These are phyloP conservation scores for Centrocercus urophasianus DNA, from an alignment of 2,113 vertebrate species.

Conservation along the genomic window DNA sequence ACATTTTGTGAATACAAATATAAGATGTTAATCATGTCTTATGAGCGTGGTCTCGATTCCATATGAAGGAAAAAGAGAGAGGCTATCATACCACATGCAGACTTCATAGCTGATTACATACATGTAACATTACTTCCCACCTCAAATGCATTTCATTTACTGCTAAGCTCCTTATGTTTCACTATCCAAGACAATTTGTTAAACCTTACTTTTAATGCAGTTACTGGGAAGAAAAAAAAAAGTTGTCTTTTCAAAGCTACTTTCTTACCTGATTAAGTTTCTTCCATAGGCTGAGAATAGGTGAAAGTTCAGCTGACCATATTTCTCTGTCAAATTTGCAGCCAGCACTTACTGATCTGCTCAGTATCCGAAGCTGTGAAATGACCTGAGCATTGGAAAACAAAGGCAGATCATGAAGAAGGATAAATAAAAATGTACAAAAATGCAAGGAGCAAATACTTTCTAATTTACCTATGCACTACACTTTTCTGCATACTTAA, in stretches of 20 bases:
- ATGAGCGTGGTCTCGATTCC: neutral
- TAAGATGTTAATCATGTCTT: neutral
- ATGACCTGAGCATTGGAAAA: constrained; percentile 86
- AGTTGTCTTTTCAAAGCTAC: neutral
- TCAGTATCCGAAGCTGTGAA: constrained; percentile 91
- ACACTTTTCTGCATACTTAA: neutral
- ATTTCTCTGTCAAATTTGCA: constrained; percentile 97
- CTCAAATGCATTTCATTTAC: neutral
- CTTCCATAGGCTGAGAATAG: constrained; percentile 95
- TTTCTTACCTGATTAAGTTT: constrained; percentile 93
- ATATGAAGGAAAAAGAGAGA: neutral
- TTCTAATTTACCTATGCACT: neutral
- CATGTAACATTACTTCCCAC: neutral
- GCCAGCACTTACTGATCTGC: constrained; percentile 87
- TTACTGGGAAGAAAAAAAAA: neutral
- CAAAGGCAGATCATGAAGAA: neutral
- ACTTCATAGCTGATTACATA: neutral
- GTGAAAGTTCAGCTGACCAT: constrained; percentile 94
- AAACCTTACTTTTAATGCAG: neutral
- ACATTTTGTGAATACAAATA: neutral
- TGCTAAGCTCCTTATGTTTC: neutral
- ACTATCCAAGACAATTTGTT: neutral
- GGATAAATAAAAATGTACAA: neutral
- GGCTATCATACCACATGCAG: neutral
- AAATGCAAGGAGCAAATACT: neutral